Conservation (phyloP, 2,888 invertebrate species). For the Euzophera pinguis region DNA sequence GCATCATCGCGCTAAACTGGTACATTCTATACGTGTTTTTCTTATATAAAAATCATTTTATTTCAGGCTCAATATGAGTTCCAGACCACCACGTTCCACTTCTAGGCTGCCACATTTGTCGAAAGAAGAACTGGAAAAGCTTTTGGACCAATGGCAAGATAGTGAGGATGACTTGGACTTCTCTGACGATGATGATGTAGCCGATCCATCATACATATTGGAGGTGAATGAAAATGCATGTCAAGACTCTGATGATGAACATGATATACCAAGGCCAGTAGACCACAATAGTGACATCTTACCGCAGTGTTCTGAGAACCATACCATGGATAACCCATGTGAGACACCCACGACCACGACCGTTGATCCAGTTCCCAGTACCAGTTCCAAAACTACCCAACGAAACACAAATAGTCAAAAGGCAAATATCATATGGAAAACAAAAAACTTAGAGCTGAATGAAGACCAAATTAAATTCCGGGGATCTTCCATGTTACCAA, state of each 20-base stretch:
- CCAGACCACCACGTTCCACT: neutral
- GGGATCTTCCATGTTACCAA: conserved; percentile 16
- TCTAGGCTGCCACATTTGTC: conserved; percentile 4
- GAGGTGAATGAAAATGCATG: neutral
- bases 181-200: conserved; percentile 22
- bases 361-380: conserved; percentile 3
- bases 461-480: conserved; percentile 20
- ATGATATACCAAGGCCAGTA: neutral
- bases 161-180: conserved; percentile 20
- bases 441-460: conserved; percentile 19
- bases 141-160: conserved; percentile 12
- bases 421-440: conserved; percentile 22
- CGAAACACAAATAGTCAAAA: conserved; percentile 17
- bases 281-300: neutral
- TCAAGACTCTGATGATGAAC: conserved; percentile 3
- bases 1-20: conserved; percentile 17
- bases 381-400: conserved; percentile 12
- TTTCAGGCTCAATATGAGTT: conserved; percentile 13
- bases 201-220: conserved; percentile 17
- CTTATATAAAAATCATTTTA: conserved; percentile 6
- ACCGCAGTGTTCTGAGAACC: neutral
- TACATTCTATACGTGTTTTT: conserved; percentile 5
- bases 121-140: conserved; percentile 9
- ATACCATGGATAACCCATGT: neutral
- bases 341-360: conserved; percentile 5